phyloP scores from a whole-genome alignment of 2,797 vertebrate genomes.

The Picus viridis region DNA sequence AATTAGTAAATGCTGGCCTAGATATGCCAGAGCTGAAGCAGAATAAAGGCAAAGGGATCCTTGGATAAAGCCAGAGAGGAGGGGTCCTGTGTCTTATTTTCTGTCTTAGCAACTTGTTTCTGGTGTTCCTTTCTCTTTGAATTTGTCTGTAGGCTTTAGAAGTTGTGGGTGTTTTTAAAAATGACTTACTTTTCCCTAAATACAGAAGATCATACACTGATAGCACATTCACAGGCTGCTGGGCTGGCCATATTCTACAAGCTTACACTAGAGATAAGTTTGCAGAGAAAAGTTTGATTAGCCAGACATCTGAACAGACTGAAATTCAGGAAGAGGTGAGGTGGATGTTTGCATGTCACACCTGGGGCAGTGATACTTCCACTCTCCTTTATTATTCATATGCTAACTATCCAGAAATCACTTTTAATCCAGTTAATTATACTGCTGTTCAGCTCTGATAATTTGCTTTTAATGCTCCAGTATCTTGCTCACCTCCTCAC shows the following conservation, averaged over 20 bases:
- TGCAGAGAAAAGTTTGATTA: not conserved
- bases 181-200: not conserved
- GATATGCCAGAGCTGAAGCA: constrained; percentile 9
- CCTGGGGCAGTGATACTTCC: not conserved
- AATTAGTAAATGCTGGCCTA: constrained; percentile 12
- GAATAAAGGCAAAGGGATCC: not conserved
- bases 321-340: not conserved
- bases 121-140: not conserved
- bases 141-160: not conserved
- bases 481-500: not conserved
- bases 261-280: not conserved
- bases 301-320: not conserved
- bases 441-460: not conserved
- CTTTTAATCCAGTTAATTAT: not conserved
- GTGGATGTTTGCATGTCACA: not conserved
- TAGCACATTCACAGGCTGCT: not conserved
- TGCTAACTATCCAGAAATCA: not conserved
- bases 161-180: accelerated
- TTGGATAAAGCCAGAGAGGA: not conserved
- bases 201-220: not conserved
- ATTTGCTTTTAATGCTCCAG: not conserved
- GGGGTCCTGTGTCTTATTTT: not conserved
- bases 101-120: not conserved
- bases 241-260: not conserved
- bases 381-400: not conserved